Conservation (phyloP, 2,888 invertebrate species). For the Odontocolon sp. region DNA sequence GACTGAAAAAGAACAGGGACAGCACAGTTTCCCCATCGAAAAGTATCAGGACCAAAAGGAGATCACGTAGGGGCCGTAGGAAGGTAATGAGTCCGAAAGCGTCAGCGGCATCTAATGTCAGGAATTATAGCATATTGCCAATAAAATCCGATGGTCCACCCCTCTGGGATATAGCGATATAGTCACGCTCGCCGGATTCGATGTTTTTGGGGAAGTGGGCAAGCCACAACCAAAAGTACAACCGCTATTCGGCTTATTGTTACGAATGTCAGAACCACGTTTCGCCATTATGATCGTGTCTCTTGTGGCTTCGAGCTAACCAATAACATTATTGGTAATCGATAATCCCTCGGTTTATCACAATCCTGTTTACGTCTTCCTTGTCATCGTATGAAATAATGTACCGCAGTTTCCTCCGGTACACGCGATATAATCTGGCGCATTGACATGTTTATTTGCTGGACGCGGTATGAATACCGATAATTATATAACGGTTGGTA, state of each 20-base stretch:
- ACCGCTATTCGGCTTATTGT: slow-evolving; percentile 72
- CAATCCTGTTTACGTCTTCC: slow-evolving; percentile 30
- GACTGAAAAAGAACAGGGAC: slow-evolving; percentile 67
- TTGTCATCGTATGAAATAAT: slow-evolving; percentile 60
- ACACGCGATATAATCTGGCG: slow-evolving; percentile 43
- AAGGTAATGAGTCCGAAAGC: slow-evolving; percentile 80
- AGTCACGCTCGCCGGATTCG: slow-evolving; percentile 47
- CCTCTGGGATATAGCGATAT: slow-evolving; percentile 56
- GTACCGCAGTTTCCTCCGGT: neutral
- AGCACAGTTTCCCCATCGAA: slow-evolving; percentile 55
- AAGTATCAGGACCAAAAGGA: slow-evolving; percentile 63
- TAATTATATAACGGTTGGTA: slow-evolving; percentile 24
- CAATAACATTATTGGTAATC: slow-evolving; percentile 70
- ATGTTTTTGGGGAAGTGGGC: slow-evolving; percentile 13
- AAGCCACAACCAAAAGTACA: neutral
- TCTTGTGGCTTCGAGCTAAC: slow-evolving; percentile 53
- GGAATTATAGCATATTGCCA: slow-evolving; percentile 81
- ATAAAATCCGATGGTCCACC: slow-evolving; percentile 78
- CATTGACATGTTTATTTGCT: slow-evolving; percentile 42
- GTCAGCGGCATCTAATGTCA: slow-evolving; percentile 80
- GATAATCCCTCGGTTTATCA: slow-evolving; percentile 69
- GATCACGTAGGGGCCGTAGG: slow-evolving; percentile 74
- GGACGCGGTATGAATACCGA: slow-evolving; percentile 18
- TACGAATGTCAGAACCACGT: slow-evolving; percentile 76
- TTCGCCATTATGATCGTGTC: slow-evolving; percentile 71